Evolutionary conservation across 2,797 vertebrate species (phyloP).

Genomic region (Neosilurus hyrtlii): DNA sequence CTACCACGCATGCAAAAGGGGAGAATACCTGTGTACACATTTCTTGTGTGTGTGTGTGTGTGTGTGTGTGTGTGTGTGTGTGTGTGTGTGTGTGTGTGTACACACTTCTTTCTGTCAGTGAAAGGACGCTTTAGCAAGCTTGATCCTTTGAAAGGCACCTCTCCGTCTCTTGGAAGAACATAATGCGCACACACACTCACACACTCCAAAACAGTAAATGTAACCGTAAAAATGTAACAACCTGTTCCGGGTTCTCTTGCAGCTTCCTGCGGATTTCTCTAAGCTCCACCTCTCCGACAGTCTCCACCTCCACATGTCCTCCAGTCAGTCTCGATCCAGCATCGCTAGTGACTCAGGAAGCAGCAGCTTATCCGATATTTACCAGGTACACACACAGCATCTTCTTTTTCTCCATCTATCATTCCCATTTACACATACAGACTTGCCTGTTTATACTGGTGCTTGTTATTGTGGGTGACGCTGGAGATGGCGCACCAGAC

Average conservation of each 20-base stretch:
- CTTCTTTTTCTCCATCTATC: background rate
- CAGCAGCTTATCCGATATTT: constrained; percentile 99
- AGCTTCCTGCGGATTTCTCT: constrained; percentile 98
- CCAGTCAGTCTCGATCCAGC: constrained; percentile 99
- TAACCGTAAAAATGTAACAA: background rate
- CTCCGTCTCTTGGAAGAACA: constrained; percentile 1
- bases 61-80: background rate
- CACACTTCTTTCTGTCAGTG: background rate
- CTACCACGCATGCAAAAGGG: background rate
- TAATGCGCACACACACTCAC: background rate
- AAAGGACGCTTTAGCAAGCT: constrained; percentile 33
- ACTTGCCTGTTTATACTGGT: background rate
- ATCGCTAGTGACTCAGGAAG: constrained; percentile 99
- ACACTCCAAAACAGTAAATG: background rate
- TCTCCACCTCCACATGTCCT: constrained; percentile 95
- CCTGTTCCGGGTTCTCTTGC: constrained; percentile 55
- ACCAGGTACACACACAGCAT: constrained; percentile 80
- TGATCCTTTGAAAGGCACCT: constrained; percentile 51
- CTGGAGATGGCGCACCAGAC: background rate
- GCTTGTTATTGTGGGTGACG: background rate
- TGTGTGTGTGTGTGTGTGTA: no score
- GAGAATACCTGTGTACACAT: background rate
- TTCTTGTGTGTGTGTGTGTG: background rate
- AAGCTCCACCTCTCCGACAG: constrained; percentile 97
- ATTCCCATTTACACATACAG: background rate